Conservation (phyloP, 2,113 vertebrate genomes). For the Crotophaga sulcirostris region DNA sequence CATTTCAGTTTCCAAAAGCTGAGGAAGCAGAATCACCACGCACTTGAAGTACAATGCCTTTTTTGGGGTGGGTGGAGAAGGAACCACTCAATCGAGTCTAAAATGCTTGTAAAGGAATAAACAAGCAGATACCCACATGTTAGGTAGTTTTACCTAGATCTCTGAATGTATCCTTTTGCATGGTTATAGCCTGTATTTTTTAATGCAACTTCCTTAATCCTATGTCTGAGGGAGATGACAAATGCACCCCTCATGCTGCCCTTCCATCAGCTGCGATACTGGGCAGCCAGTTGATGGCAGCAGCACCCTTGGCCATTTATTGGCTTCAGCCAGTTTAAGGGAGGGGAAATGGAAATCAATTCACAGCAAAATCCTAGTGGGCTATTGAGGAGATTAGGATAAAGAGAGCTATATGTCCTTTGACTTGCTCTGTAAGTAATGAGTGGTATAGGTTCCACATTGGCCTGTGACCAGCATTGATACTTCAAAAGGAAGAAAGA, state of each 20-base stretch:
- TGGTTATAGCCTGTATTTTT: neutral
- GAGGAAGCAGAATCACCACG: neutral
- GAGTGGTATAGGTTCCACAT: neutral
- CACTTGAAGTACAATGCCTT: neutral
- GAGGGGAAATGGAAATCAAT: neutral
- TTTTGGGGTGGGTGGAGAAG: accelerated
- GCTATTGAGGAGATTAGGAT: neutral
- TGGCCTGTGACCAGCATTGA: neutral
- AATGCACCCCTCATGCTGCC: neutral
- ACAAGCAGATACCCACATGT: too few relatives aligned
- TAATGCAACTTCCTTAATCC: neutral
- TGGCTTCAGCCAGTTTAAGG: neutral
- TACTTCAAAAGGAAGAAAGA: neutral
- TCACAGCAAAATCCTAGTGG: neutral
- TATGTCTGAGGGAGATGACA: neutral
- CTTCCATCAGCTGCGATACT: neutral
- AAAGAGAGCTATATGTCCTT: neutral
- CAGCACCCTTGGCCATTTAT: neutral
- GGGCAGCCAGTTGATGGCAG: accelerated
- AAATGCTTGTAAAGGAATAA: neutral
- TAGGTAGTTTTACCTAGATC: neutral
- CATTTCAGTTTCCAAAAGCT: neutral
- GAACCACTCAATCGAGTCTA: neutral
- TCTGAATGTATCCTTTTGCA: neutral
- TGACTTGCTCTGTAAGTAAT: neutral